Conservation (phyloP, 1,140 invertebrate genomes). For the Zaprionus taronus region DNA sequence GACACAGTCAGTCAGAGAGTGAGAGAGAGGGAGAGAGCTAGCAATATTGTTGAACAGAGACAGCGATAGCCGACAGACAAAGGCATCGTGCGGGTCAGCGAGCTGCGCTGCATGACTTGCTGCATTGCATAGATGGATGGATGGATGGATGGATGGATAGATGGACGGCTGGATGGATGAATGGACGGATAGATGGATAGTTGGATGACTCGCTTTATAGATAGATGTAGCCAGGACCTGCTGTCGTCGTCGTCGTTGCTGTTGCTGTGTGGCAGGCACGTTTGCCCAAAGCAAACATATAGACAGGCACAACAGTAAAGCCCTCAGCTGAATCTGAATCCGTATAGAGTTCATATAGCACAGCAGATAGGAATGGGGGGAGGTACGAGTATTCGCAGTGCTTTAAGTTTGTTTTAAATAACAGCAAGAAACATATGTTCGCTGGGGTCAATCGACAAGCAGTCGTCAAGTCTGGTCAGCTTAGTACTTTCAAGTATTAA, state of each 20-base stretch:
- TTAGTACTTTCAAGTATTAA: neutral
- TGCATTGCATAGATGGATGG: constrained; percentile 80
- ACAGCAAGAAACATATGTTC: constrained; percentile 27
- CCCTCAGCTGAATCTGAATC: constrained; percentile 57
- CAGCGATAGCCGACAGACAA: constrained; percentile 55
- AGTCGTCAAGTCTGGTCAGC: neutral
- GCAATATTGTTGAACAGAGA: constrained; percentile 24
- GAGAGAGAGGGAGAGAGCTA: neutral
- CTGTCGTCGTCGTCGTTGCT: constrained; percentile 9
- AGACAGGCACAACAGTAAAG: constrained; percentile 41
- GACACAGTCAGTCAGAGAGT: constrained; percentile 36
- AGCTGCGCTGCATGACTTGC: constrained; percentile 80
- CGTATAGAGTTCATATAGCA: constrained; percentile 34
- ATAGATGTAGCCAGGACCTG: constrained; percentile 43
- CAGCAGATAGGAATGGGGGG: neutral
- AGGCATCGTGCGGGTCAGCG: constrained; percentile 81
- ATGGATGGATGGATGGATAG: constrained; percentile 71
- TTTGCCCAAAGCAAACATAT: constrained; percentile 67
- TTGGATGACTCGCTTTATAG: constrained; percentile 54
- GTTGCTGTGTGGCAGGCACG: constrained; percentile 68
- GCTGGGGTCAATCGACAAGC: constrained; percentile 15
- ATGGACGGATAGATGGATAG: constrained; percentile 59
- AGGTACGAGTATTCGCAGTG: constrained; percentile 24
- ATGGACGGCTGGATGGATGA: constrained; percentile 53
- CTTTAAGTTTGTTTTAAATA: constrained; percentile 58